A percentile compares a stretch with the other conserved stretches of the same genome.
These are phyloP conservation scores for Bergia puertoricense DNA, from an alignment of 92 coral and sea anemone genomes.

Conservation along the genomic window DNA sequence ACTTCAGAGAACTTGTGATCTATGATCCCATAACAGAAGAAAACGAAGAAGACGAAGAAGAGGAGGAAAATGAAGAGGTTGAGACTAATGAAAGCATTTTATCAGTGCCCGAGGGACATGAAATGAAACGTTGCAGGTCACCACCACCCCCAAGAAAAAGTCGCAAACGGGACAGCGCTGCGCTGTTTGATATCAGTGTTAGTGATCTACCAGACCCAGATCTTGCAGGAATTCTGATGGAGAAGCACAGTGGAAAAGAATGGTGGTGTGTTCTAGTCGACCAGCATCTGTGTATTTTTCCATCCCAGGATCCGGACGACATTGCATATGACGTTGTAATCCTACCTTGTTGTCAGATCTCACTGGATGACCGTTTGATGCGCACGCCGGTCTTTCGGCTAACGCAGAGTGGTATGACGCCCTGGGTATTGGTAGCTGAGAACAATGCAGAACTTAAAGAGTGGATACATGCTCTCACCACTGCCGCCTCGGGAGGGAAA, in stretches of 20 bases:
- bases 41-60: constrained; percentile 67
- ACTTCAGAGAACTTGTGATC: constrained; percentile 81
- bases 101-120: constrained; percentile 2
- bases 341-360: constrained; percentile 96
- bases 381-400: constrained; percentile 97
- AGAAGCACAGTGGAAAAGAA: constrained; percentile 89
- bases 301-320: constrained; percentile 91
- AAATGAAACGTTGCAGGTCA: constrained; percentile 35
- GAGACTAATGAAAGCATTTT: constrained; percentile 31
- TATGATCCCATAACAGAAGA: constrained; percentile 83
- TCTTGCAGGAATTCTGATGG: constrained; percentile 83
- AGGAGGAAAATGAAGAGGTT: constrained; percentile 44
- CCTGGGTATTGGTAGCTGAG: constrained; percentile 95
- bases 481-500: constrained; percentile 93
- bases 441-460: constrained; percentile 86
- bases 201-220: constrained; percentile 91
- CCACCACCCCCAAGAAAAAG: constrained; percentile 69
- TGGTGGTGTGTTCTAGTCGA: constrained; percentile 99
- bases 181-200: constrained; percentile 88
- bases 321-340: constrained; percentile 96
- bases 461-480: constrained; percentile 93
- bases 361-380: constrained; percentile 89
- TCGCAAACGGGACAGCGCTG: constrained; percentile 98
- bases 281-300: constrained; percentile 95
- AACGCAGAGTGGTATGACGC: constrained; percentile 90